phyloP scores from a whole-genome alignment of 2,113 vertebrate species.

The Myodes glareolus region DNA sequence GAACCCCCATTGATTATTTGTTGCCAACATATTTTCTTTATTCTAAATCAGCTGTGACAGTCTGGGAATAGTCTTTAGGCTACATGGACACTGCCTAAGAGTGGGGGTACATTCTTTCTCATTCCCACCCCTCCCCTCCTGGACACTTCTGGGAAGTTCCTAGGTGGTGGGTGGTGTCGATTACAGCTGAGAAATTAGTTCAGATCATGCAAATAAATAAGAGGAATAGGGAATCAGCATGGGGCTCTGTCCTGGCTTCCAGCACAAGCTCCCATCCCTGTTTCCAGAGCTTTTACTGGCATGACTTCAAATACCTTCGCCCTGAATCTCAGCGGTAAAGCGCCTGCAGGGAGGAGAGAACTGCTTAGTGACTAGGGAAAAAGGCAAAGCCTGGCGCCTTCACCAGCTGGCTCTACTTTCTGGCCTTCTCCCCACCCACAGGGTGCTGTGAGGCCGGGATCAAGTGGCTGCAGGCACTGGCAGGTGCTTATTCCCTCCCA shows the following conservation, averaged over 20 bases:
- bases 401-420: background rate
- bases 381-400: background rate
- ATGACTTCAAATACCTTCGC: constrained; percentile 63
- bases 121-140: constrained; percentile 6
- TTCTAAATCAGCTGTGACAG: background rate
- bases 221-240: constrained; percentile 69
- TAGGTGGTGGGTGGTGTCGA: constrained; percentile 74
- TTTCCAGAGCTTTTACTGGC: constrained; percentile 78
- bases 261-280: constrained; percentile 73
- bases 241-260: constrained; percentile 70
- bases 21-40: background rate
- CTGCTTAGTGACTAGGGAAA: background rate
- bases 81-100: background rate
- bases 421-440: background rate
- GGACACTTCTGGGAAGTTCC: constrained; percentile 79
- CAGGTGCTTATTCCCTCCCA: background rate
- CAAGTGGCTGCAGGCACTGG: background rate
- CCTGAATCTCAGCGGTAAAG: constrained; percentile 69
- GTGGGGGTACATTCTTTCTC: constrained; percentile 24
- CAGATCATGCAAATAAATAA: constrained; percentile 84
- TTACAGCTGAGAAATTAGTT: constrained; percentile 83
- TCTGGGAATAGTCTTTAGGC: background rate
- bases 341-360: constrained; percentile 21
- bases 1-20: background rate
- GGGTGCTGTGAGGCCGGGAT: background rate